These are phyloP conservation scores for Sphenopsis melanotis DNA, from an alignment of 2,797 vertebrate genomes.

Conservation along the genomic window DNA sequence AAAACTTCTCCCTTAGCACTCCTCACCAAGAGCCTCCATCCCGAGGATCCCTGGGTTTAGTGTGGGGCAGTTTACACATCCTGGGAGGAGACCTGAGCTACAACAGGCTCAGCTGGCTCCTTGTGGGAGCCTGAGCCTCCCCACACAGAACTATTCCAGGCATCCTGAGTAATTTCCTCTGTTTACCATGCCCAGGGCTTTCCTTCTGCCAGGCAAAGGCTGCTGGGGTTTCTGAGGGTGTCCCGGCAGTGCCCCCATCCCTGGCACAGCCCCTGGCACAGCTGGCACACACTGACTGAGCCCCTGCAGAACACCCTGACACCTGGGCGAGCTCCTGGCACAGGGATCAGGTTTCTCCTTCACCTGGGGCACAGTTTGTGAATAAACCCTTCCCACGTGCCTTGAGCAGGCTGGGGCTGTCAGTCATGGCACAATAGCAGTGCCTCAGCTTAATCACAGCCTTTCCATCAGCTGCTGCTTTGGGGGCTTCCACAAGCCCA, in stretches of 20 bases:
- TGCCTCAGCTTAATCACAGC: background rate
- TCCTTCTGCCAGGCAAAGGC: background rate
- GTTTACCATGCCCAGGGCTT: background rate
- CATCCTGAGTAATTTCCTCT: background rate
- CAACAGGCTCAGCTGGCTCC: background rate
- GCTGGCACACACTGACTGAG: background rate
- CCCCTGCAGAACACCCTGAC: accelerated
- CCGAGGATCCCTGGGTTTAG: background rate
- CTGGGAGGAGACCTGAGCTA: background rate
- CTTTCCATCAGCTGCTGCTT: background rate
- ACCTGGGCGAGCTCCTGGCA: background rate
- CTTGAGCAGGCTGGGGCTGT: background rate
- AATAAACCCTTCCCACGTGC: background rate
- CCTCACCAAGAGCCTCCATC: background rate
- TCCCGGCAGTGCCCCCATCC: background rate
- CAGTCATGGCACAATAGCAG: background rate
- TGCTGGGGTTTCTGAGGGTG: background rate
- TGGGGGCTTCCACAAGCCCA: background rate
- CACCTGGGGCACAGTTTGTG: background rate
- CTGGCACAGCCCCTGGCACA: background rate
- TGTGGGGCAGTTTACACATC: background rate
- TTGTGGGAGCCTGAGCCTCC: background rate
- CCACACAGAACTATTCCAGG: background rate
- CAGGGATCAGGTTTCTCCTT: background rate
- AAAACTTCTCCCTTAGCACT: background rate